phyloP scores from a whole-genome alignment of 1,140 invertebrate genomes.

The Cyrtorhinus lividipennis region DNA sequence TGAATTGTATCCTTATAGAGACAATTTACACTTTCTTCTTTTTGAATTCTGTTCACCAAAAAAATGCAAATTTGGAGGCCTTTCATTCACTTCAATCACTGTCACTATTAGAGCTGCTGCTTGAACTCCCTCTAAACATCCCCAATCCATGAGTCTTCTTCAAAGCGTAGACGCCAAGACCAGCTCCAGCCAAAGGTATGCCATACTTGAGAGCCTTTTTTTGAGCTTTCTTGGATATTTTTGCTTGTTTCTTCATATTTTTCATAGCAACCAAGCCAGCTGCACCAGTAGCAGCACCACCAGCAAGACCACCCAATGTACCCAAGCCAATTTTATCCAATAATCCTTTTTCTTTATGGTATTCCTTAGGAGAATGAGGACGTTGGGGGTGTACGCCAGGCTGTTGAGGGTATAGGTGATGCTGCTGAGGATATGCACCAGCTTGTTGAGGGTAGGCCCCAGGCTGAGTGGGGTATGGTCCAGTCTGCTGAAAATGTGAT shows the following conservation, averaged over 20 bases:
- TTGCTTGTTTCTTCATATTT: neutral
- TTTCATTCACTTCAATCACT: neutral
- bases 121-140: slow-evolving; percentile 3
- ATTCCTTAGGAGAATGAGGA: neutral
- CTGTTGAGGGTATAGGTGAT: neutral
- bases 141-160: slow-evolving; percentile 12
- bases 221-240: slow-evolving; percentile 10
- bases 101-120: too few species aligned
- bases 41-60: too few species aligned
- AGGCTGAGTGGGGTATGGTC: neutral
- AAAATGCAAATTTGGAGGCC: too few species aligned
- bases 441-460: neutral
- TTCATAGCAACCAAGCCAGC: neutral
- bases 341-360: neutral
- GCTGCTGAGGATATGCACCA: neutral
- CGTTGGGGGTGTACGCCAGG: neutral
- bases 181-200: slow-evolving; percentile 23
- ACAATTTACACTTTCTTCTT: too few species aligned
- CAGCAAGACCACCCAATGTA: neutral
- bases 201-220: slow-evolving; percentile 27
- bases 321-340: neutral
- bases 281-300: neutral
- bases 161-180: slow-evolving; percentile 23
- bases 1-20: too few species aligned
- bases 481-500: too few species aligned